Evolutionary conservation across 2,888 invertebrate genomes (phyloP).

Genomic region (Noctua comes): DNA sequence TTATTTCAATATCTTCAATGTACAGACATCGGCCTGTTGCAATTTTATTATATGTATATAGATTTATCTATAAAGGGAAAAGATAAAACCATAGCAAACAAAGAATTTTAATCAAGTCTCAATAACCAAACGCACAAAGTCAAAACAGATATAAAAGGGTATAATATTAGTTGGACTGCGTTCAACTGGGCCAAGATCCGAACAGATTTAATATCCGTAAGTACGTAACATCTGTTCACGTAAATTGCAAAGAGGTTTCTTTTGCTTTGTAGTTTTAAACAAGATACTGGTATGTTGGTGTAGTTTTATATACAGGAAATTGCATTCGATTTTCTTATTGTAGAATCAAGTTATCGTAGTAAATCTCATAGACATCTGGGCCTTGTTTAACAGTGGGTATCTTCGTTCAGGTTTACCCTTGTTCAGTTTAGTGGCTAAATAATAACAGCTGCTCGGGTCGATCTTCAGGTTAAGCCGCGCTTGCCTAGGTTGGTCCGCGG

Average conservation of each 20-base stretch:
- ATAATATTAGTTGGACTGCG: conserved; percentile 53
- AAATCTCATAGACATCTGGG: conserved; percentile 21
- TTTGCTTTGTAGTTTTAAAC: conserved; percentile 55
- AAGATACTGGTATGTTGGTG: conserved; percentile 6
- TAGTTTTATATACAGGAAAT: conserved; percentile 8
- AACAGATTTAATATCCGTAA: conserved; percentile 58
- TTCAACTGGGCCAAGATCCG: conserved; percentile 53
- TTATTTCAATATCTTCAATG: too few relatives aligned
- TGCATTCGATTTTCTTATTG: conserved; percentile 27
- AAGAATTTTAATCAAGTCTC: conserved; percentile 28
- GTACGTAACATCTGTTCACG: conserved; percentile 64
- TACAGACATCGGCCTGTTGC: too few relatives aligned
- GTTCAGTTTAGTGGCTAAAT: too few relatives aligned
- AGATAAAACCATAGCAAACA: too few relatives aligned
- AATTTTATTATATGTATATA: too few relatives aligned
- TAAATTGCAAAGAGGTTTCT: conserved; percentile 62
- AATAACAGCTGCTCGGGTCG: too few relatives aligned
- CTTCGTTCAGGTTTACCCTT: background rate
- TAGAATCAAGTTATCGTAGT: background rate
- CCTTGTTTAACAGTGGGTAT: background rate
- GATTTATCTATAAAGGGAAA: background rate
- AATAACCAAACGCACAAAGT: conserved; percentile 18
- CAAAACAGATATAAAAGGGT: conserved; percentile 52
- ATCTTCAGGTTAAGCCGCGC: too few relatives aligned
- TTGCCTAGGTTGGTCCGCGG: too few relatives aligned